Percentiles rank a stretch among this genome's conserved stretches.
Conservation (phyloP, 2,888 invertebrate genomes). For the Melitaea athalia region DNA sequence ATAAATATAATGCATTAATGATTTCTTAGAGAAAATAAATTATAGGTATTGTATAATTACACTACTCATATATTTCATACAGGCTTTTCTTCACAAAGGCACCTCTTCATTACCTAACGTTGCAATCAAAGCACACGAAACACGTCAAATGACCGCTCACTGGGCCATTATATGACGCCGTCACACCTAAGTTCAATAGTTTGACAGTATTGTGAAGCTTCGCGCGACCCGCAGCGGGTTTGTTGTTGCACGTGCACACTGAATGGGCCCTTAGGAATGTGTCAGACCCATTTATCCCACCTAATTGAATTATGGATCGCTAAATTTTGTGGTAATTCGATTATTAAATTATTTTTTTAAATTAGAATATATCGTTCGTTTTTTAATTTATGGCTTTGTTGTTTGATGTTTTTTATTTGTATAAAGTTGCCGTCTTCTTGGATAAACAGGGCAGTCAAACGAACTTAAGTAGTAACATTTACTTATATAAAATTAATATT, state of each 20-base stretch:
- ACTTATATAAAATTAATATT: too few relatives aligned
- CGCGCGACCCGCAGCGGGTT: slow-evolving; percentile 72
- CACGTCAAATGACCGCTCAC: slow-evolving; percentile 57
- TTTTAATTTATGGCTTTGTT: too few relatives aligned
- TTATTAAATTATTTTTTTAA: slow-evolving; percentile 39
- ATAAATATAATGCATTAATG: too few relatives aligned
- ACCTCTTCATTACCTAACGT: slow-evolving; percentile 10
- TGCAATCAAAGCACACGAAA: slow-evolving; percentile 17
- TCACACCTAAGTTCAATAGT: slow-evolving; percentile 72
- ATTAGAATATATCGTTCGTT: too few relatives aligned
- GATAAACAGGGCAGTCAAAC: too few relatives aligned
- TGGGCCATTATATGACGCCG: slow-evolving; percentile 68
- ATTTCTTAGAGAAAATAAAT: not conserved
- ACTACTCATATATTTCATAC: not conserved
- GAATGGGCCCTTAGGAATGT: slow-evolving; percentile 68
- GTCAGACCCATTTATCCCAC: slow-evolving; percentile 72
- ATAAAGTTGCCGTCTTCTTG: too few relatives aligned
- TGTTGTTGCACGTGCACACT: slow-evolving; percentile 75
- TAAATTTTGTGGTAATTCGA: slow-evolving; percentile 55
- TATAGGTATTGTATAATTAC: not conserved
- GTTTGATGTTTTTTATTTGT: too few relatives aligned
- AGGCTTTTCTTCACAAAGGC: not conserved
- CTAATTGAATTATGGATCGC: slow-evolving; percentile 77
- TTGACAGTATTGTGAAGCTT: slow-evolving; percentile 76
- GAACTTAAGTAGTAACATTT: too few relatives aligned